These are phyloP conservation scores for Meandrina meandrites DNA, from an alignment of 92 coral and sea anemone genomes.

Conservation along the genomic window DNA sequence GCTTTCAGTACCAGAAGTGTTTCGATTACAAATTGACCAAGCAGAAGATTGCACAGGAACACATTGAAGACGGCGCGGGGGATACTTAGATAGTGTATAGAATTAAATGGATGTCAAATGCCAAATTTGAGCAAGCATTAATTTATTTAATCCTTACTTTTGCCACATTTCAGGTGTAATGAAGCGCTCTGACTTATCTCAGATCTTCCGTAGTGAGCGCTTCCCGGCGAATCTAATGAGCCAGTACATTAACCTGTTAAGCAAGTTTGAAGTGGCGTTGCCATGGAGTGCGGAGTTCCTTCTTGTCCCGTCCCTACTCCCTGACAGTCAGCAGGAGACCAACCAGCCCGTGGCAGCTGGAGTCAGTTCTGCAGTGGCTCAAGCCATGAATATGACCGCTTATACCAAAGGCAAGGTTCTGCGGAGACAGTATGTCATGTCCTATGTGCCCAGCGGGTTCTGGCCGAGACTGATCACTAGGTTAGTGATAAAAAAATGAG, in stretches of 20 bases:
- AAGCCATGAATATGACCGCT: conserved; percentile 90
- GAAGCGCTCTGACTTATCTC: conserved; percentile 95
- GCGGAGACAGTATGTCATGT: conserved; percentile 95
- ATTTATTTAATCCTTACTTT: background rate
- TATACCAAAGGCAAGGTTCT: conserved; percentile 88
- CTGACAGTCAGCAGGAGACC: conserved; percentile 85
- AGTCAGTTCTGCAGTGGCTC: conserved; percentile 77
- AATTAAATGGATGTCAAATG: background rate
- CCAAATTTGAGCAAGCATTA: background rate
- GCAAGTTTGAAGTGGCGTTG: conserved; percentile 96
- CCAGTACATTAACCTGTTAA: conserved; percentile 90
- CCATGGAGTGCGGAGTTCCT: conserved; percentile 95
- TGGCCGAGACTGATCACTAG: conserved; percentile 99
- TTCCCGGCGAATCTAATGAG: conserved; percentile 95
- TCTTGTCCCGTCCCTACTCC: conserved; percentile 97
- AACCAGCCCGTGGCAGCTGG: conserved; percentile 87
- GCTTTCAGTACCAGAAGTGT: background rate
- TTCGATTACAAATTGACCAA: background rate
- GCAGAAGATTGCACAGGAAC: background rate
- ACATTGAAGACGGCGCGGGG: too few relatives aligned
- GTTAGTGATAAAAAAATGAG: conserved; percentile 30
- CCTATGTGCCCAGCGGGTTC: conserved; percentile 98
- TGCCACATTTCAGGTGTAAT: conserved; percentile 71
- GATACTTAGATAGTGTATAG: too few relatives aligned
- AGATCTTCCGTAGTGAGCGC: conserved; percentile 94